Percentiles rank a stretch among this genome's conserved stretches.
Evolutionary conservation across 2,113 vertebrate species (phyloP).

Genomic region (Cyphomyrus plagiostoma): DNA sequence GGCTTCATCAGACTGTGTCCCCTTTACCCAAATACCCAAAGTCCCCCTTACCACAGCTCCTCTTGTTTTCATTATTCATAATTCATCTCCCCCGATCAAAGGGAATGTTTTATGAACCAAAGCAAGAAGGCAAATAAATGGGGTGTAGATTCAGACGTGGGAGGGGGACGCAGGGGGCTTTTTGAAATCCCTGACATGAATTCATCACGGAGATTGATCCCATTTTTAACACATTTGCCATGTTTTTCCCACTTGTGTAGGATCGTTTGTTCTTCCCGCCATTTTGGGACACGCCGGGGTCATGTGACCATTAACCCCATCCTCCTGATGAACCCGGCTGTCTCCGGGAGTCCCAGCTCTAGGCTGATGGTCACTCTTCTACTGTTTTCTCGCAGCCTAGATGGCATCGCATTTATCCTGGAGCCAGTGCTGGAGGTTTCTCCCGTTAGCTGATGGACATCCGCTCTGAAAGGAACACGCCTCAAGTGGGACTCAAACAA

Average conservation of each 20-base stretch:
- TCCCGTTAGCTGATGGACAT: background rate
- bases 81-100: conserved; percentile 56
- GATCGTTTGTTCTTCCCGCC: background rate
- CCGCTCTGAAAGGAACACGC: background rate
- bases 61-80: conserved; percentile 48
- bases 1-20: background rate
- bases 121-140: background rate
- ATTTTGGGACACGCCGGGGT: background rate
- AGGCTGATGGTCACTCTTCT: background rate
- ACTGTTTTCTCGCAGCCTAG: background rate
- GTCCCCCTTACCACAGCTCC: conserved; percentile 24
- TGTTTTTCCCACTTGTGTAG: background rate
- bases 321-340: background rate
- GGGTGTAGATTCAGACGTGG: conserved; percentile 27
- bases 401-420: background rate
- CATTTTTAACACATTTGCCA: background rate
- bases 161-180: conserved; percentile 36
- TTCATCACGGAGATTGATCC: conserved; percentile 36
- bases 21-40: conserved; percentile 16
- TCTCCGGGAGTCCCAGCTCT: background rate
- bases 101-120: conserved; percentile 54
- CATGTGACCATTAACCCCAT: background rate
- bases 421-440: background rate
- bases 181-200: background rate
- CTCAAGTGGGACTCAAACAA: background rate